phyloP scores from a whole-genome alignment of 2,888 invertebrate species.

The Argyra leucocephala region DNA sequence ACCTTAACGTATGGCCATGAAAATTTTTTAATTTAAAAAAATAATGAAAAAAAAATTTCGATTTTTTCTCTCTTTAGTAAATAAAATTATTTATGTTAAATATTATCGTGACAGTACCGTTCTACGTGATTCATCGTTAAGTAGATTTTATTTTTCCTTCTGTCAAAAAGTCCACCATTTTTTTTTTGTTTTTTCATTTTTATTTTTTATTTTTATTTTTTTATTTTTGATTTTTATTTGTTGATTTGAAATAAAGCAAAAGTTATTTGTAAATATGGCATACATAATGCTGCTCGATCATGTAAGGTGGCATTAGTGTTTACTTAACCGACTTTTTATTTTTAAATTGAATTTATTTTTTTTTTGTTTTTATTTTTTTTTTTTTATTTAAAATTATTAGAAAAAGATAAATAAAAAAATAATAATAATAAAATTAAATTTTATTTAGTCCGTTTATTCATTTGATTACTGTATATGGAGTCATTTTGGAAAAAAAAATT shows the following conservation, averaged over 20 bases:
- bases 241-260: neutral
- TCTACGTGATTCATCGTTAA: conserved; percentile 3
- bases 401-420: no score
- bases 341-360: neutral
- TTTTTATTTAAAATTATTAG: neutral
- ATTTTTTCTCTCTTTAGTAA: neutral
- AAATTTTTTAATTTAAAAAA: neutral
- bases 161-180: neutral
- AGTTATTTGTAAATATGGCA: conserved; percentile 3
- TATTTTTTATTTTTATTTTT: no score
- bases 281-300: neutral
- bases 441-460: no score
- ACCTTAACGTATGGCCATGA: conserved; percentile 1
- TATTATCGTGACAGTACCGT: conserved; percentile 2
- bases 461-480: no score
- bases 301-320: conserved; percentile 3
- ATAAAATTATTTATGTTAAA: neutral
- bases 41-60: neutral
- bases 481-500: no score
- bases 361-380: neutral
- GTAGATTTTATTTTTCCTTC: neutral
- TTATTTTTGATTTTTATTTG: no score
- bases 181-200: neutral
- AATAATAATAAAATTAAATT: no score
- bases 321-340: neutral